A percentile compares a stretch with the other conserved stretches of the same genome.
Evolutionary conservation across 2,797 vertebrate genomes (phyloP).

Genomic region (Rhynchotus rufescens): DNA sequence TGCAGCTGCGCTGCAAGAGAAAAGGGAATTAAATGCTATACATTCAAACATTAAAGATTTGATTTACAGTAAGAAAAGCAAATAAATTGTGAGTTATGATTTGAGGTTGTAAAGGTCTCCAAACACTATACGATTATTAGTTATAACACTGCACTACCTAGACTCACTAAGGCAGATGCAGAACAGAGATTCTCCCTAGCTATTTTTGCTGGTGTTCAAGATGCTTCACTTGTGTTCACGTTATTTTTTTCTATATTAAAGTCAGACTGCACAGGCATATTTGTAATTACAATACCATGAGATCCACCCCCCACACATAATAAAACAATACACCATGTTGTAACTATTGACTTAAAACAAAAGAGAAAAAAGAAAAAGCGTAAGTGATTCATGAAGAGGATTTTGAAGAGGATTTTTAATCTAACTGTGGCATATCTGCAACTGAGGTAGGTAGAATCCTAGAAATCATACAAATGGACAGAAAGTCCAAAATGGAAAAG

Average conservation of each 20-base stretch:
- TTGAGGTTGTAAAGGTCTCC: constrained; percentile 12
- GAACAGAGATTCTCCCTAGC: constrained; percentile 35
- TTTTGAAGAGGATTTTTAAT: constrained; percentile 44
- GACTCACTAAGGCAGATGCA: constrained; percentile 53
- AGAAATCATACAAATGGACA: neutral
- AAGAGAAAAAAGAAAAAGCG: neutral
- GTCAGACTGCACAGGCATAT: neutral
- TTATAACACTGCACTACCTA: constrained; percentile 27
- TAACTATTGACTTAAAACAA: neutral
- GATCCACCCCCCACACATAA: neutral
- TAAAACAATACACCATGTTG: neutral
- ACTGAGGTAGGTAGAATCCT: neutral
- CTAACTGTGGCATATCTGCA: neutral
- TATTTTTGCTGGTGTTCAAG: constrained; percentile 27
- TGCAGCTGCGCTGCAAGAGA: neutral
- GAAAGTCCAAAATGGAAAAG: neutral
- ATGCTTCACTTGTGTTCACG: neutral
- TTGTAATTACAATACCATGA: neutral
- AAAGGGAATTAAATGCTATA: constrained; percentile 31
- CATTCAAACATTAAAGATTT: constrained; percentile 41
- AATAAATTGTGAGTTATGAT: constrained; percentile 37
- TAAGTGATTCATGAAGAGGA: neutral
- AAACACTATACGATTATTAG: neutral
- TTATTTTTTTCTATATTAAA: neutral
- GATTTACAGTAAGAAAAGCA: constrained; percentile 35